Conservation (phyloP, 2,113 vertebrate species). For the Tonatia bakeri region DNA sequence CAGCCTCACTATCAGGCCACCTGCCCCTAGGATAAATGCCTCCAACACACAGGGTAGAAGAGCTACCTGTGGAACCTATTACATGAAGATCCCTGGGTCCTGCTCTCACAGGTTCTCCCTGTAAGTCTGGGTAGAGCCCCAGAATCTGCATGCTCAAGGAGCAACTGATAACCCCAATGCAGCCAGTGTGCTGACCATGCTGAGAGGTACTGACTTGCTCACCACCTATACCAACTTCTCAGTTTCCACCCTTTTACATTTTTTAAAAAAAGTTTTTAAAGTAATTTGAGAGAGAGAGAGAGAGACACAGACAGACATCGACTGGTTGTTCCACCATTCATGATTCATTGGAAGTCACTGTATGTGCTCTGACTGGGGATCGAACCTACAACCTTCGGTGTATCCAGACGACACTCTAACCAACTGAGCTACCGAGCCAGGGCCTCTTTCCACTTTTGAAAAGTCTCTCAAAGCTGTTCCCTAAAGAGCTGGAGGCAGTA, state of each 20-base stretch:
- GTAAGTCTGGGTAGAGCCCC: not conserved
- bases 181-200: no score
- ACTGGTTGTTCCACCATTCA: no score
- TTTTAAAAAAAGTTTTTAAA: not conserved
- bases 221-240: not conserved
- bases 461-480: not conserved
- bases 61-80: not conserved
- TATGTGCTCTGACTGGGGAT: no score
- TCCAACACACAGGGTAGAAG: not conserved
- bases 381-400: no score
- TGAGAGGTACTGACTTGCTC: not conserved
- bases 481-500: not conserved
- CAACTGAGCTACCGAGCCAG: no score
- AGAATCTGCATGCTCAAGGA: fast-evolving
- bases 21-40: not conserved
- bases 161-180: not conserved
- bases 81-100: not conserved
- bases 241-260: not conserved
- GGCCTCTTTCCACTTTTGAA: not conserved
- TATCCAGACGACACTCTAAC: no score
- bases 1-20: not conserved
- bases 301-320: no score
- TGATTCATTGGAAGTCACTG: no score
- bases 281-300: no score
- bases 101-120: not conserved